Evolutionary conservation across 92 coral and sea anemone genomes (phyloP).

Genomic region (Zoanthus gigantus): DNA sequence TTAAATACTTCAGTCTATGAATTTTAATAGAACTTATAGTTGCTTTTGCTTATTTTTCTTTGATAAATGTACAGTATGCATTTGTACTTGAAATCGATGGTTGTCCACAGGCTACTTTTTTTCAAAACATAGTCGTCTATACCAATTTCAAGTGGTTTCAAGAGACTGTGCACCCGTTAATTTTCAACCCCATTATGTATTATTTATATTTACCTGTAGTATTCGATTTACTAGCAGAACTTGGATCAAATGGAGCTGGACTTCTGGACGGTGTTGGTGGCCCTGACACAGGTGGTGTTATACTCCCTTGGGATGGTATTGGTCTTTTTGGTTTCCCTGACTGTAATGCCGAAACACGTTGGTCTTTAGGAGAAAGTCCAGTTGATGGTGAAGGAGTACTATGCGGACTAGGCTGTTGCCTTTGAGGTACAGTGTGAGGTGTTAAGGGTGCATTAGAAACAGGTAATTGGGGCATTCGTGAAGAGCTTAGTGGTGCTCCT

Average conservation of each 20-base stretch:
- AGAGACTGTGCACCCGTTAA: neutral
- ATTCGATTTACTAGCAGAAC: slow-evolving; percentile 22
- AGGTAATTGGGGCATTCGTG: slow-evolving; percentile 8
- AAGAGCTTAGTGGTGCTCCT: neutral
- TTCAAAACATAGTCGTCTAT: neutral
- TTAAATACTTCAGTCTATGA: neutral
- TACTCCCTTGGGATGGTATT: slow-evolving; percentile 54
- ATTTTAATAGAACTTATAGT: neutral
- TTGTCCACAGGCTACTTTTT: too few relatives aligned
- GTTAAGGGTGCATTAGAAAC: slow-evolving; percentile 13
- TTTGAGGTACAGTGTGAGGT: neutral
- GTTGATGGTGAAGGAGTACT: slow-evolving; percentile 63
- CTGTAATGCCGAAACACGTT: slow-evolving; percentile 83
- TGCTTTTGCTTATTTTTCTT: neutral
- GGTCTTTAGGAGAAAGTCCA: slow-evolving; percentile 62
- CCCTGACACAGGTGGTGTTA: slow-evolving; percentile 43
- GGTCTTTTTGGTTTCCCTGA: slow-evolving; percentile 89
- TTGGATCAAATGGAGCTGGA: slow-evolving; percentile 43
- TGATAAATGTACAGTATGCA: neutral
- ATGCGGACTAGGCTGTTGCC: slow-evolving; percentile 58
- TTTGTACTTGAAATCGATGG: neutral
- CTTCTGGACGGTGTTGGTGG: slow-evolving; percentile 44
- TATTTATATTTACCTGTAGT: slow-evolving; percentile 24
- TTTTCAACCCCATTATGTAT: neutral
- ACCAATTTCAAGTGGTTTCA: neutral